These are phyloP conservation scores for Amiota mariae DNA, from an alignment of 2,888 invertebrate genomes.

Conservation along the genomic window DNA sequence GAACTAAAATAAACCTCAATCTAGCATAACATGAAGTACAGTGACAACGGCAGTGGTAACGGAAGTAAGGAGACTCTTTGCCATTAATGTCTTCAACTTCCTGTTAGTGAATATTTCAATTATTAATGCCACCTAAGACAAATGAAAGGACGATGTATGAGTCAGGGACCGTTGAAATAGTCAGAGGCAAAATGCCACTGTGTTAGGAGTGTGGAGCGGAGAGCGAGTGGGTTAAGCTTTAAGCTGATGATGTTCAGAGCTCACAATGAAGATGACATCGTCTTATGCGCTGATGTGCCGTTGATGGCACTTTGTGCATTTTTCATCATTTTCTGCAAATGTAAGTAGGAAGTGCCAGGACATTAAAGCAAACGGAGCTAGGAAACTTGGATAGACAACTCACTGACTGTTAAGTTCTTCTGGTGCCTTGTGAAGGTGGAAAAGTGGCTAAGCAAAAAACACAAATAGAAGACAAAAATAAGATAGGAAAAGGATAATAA, in stretches of 20 bases:
- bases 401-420: conserved; percentile 19
- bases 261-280: conserved; percentile 9
- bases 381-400: neutral
- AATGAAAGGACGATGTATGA: neutral
- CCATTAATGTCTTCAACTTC: conserved; percentile 68
- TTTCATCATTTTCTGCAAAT: conserved; percentile 61
- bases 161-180: neutral
- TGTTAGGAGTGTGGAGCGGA: neutral
- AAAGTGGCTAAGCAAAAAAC: conserved; percentile 46
- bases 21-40: conserved; percentile 51
- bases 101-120: conserved; percentile 69
- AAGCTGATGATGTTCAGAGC: conserved; percentile 19
- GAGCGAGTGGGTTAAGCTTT: conserved; percentile 8
- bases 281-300: conserved; percentile 32
- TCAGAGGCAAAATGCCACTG: conserved; percentile 4
- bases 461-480: neutral
- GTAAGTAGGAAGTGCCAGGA: conserved; percentile 46
- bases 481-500: neutral
- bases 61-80: conserved; percentile 35
- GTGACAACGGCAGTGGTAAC: conserved; percentile 31
- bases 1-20: conserved; percentile 60
- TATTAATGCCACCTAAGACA: conserved; percentile 60
- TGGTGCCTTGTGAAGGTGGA: conserved; percentile 35
- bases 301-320: conserved; percentile 61
- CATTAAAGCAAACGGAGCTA: conserved; percentile 36